phyloP scores from a whole-genome alignment of 2,888 invertebrate genomes.

The Helobdella robusta region DNA sequence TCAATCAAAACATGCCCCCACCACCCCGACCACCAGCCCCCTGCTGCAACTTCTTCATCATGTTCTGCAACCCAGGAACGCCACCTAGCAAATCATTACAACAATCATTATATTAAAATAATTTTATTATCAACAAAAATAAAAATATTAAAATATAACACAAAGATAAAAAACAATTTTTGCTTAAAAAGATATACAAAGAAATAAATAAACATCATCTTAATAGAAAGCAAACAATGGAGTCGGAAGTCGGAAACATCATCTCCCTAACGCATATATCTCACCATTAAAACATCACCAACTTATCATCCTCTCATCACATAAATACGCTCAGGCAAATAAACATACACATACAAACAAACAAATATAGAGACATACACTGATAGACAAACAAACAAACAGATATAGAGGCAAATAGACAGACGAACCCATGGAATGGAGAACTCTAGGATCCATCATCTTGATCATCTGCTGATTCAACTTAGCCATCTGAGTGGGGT shows the following conservation, averaged over 20 bases:
- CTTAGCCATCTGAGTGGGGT: conserved; percentile 95
- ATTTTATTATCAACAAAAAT: neutral
- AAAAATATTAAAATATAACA: neutral
- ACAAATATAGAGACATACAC: too few relatives aligned
- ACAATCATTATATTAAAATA: neutral
- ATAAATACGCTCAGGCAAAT: neutral
- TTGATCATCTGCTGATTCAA: conserved; percentile 98
- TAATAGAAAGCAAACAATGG: neutral
- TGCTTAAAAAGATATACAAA: too few relatives aligned
- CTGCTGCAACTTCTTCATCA: conserved; percentile 83
- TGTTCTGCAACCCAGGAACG: conserved; percentile 86
- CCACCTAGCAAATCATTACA: conserved; percentile 61
- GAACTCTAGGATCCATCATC: conserved; percentile 97
- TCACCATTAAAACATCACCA: neutral
- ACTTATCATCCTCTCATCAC: neutral
- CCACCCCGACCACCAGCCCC: conserved; percentile 49
- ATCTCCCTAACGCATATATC: too few relatives aligned
- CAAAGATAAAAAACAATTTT: too few relatives aligned
- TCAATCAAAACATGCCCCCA: conserved; percentile 12
- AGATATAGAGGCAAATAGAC: conserved; percentile 29
- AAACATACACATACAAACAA: too few relatives aligned
- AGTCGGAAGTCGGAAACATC: neutral
- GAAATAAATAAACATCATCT: too few relatives aligned
- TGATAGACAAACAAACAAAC: neutral
- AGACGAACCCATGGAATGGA: conserved; percentile 73